Evolutionary conservation across 35 echinoderm and acorn worm species (phyloP).

Genomic region (Strongylocentrotus purpuratus): DNA sequence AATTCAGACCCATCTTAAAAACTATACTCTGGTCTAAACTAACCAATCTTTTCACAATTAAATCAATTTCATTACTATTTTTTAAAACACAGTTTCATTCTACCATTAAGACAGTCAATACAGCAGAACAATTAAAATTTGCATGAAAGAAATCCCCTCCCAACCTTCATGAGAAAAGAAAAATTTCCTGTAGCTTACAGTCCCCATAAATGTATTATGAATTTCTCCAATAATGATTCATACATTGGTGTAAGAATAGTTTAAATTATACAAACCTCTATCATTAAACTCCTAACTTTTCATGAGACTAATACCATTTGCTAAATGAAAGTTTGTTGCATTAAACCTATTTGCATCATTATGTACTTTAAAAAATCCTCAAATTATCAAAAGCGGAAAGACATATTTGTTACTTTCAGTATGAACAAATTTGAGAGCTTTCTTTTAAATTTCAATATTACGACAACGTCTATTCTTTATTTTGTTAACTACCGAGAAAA

Average conservation of each 20-base stretch:
- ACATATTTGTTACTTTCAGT: background rate
- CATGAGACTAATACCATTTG: too few species aligned
- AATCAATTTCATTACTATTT: background rate
- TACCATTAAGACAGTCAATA: background rate
- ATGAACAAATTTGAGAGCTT: background rate
- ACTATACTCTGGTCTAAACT: background rate
- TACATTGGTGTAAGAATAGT: background rate
- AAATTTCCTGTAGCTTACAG: too few species aligned
- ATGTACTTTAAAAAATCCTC: background rate
- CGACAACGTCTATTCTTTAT: background rate
- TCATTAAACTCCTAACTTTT: too few species aligned
- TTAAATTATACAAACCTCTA: too few species aligned
- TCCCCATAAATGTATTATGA: background rate
- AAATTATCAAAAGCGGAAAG: background rate
- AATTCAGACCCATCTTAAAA: background rate
- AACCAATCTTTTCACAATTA: background rate
- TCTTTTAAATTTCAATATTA: background rate
- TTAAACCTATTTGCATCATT: too few species aligned
- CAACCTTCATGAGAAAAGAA: background rate
- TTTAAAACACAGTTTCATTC: background rate
- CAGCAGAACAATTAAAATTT: background rate
- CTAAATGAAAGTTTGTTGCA: too few species aligned
- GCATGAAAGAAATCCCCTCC: background rate
- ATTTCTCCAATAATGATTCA: background rate
- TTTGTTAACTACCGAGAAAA: background rate